Percentiles rank a stretch among this genome's conserved stretches.
phyloP scores from a whole-genome alignment of 2,113 vertebrate species.

The Todiramphus chloris region DNA sequence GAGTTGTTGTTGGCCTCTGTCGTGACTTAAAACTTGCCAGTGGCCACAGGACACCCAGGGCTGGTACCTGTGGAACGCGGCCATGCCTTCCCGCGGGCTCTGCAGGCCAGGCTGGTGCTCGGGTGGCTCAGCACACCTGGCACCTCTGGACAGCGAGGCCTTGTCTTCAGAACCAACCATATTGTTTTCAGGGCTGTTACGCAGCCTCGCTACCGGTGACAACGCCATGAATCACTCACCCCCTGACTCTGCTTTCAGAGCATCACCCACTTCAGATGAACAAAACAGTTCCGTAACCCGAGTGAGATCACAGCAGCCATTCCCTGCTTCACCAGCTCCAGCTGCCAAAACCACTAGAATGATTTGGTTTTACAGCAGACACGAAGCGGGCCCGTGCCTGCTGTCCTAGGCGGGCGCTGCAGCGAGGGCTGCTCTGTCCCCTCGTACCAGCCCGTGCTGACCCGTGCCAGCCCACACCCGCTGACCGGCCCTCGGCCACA shows the following conservation, averaged over 20 bases:
- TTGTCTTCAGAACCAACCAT: not conserved
- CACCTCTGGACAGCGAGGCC: not conserved
- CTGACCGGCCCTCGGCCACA: not conserved
- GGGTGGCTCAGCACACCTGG: not conserved
- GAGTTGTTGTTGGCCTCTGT: fast-evolving
- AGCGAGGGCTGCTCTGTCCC: not conserved
- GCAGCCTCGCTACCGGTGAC: not conserved
- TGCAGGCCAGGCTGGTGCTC: no score
- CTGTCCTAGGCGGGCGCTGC: not conserved
- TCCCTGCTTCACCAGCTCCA: not conserved
- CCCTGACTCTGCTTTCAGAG: not conserved
- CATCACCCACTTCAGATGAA: not conserved
- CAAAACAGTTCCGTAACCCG: not conserved
- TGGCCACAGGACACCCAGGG: not conserved
- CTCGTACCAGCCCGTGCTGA: not conserved
- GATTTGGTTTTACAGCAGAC: fast-evolving
- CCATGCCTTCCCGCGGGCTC: not conserved
- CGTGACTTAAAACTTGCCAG: not conserved
- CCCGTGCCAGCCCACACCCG: not conserved
- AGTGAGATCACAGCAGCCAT: not conserved
- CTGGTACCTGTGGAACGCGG: not conserved
- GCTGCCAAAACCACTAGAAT: fast-evolving
- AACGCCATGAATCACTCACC: not conserved
- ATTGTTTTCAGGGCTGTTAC: fast-evolving
- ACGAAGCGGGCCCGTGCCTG: not conserved